Conservation (phyloP, 2,113 vertebrate genomes). For the Opisthocomus hoazin region DNA sequence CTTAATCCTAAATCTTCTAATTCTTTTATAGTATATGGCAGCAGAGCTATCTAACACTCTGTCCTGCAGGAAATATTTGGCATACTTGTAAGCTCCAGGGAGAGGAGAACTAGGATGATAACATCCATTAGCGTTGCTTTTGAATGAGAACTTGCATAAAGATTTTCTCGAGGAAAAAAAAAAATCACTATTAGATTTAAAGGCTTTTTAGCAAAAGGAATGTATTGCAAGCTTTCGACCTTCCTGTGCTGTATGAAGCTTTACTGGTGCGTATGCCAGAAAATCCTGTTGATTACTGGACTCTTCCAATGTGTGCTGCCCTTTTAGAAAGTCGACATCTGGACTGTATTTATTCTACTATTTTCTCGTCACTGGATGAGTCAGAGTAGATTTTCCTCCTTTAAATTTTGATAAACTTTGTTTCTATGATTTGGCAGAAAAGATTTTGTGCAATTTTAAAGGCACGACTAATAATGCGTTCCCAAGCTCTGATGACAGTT, state of each 20-base stretch:
- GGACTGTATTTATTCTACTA: background rate
- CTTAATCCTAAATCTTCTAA: constrained; percentile 22
- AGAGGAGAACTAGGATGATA: constrained; percentile 12
- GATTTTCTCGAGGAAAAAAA: background rate
- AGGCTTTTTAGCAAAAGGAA: background rate
- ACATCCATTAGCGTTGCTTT: constrained; percentile 6
- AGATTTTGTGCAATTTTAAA: background rate
- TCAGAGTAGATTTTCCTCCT: background rate
- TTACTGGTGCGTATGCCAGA: background rate
- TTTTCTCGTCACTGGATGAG: background rate
- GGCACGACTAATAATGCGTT: background rate
- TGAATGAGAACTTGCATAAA: background rate
- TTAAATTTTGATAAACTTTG: background rate
- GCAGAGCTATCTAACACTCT: background rate
- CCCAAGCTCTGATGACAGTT: background rate
- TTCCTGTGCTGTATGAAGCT: background rate
- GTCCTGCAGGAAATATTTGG: constrained; percentile 45
- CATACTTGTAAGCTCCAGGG: constrained; percentile 43
- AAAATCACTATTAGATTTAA: background rate
- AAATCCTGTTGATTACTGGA: background rate
- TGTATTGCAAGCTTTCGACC: background rate
- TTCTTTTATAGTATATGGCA: background rate
- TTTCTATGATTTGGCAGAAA: background rate
- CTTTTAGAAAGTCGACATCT: background rate
- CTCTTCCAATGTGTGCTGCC: background rate